A percentile compares a stretch with the other conserved stretches of the same genome.
Conservation (phyloP, 2,797 vertebrate genomes). For the Ctenopoma kingsleyae region DNA sequence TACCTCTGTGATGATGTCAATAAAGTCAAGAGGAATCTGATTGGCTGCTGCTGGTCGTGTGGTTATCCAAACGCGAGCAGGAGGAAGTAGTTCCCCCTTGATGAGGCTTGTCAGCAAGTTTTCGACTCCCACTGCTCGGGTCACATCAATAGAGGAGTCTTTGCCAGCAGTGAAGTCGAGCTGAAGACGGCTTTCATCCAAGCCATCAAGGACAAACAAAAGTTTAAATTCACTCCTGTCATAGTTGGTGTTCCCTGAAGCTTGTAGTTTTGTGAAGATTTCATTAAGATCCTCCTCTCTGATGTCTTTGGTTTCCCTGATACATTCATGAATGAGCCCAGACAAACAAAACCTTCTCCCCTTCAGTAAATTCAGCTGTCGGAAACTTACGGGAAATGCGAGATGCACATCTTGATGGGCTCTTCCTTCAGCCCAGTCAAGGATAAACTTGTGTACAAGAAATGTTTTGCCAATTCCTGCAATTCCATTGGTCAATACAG, state of each 20-base stretch:
- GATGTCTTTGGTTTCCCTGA: slow-evolving; percentile 24
- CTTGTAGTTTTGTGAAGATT: slow-evolving; percentile 17
- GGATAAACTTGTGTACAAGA: slow-evolving; percentile 30
- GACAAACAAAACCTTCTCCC: slow-evolving; percentile 2
- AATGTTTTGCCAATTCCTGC: slow-evolving; percentile 44
- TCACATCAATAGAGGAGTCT: neutral
- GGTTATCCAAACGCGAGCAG: slow-evolving; percentile 24
- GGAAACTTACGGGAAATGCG: slow-evolving; percentile 35
- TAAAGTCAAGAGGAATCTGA: slow-evolving; percentile 5
- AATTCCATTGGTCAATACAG: slow-evolving; percentile 34
- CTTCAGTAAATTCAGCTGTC: slow-evolving; percentile 37
- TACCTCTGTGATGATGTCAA: slow-evolving; percentile 26
- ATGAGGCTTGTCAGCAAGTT: slow-evolving; percentile 12
- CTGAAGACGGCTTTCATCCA: slow-evolving; percentile 22
- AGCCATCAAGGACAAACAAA: slow-evolving; percentile 24
- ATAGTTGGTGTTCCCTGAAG: slow-evolving; percentile 38
- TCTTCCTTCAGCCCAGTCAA: slow-evolving; percentile 40
- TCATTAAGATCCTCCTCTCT: slow-evolving; percentile 13
- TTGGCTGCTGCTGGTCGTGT: slow-evolving; percentile 4
- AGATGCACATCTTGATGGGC: slow-evolving; percentile 32
- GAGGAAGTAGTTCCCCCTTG: slow-evolving; percentile 20
- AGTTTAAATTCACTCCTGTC: slow-evolving; percentile 35
- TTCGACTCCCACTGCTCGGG: neutral
- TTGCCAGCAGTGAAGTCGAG: slow-evolving; percentile 5
- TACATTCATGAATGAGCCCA: slow-evolving; percentile 20